Evolutionary conservation across 92 coral and sea anemone species (phyloP).

Genomic region (Pocillopora grandis): DNA sequence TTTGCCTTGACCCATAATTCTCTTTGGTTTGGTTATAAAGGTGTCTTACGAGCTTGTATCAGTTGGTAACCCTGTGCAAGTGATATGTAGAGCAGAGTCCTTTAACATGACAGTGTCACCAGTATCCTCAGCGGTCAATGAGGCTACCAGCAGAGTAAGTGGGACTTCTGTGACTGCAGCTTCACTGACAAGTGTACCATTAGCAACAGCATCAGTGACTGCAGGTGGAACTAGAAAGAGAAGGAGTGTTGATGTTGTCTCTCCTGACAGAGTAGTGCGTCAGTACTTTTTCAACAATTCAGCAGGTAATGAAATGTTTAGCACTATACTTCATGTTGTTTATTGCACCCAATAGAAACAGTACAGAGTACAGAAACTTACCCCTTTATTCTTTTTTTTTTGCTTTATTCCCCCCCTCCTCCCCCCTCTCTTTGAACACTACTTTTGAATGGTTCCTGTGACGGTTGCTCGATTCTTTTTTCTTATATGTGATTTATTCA

Average conservation of each 20-base stretch:
- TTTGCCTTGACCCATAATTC: too few relatives aligned
- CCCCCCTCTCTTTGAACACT: too few relatives aligned
- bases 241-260: slow-evolving; percentile 2
- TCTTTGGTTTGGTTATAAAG: slow-evolving; percentile 5
- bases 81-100: slow-evolving; percentile 67
- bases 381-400: too few relatives aligned
- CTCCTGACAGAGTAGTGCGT: slow-evolving; percentile 14
- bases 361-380: too few relatives aligned
- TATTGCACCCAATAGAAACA: neutral
- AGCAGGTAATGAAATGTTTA: slow-evolving; percentile 34
- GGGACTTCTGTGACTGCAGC: slow-evolving; percentile 18
- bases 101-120: slow-evolving; percentile 26
- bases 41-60: slow-evolving; percentile 52
- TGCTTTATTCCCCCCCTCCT: too few relatives aligned
- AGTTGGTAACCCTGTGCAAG: slow-evolving; percentile 49
- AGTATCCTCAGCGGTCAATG: slow-evolving; percentile 19
- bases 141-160: neutral
- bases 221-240: slow-evolving; percentile 29
- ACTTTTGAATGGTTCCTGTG: too few relatives aligned
- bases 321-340: neutral
- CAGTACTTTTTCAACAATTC: slow-evolving; percentile 62
- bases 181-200: slow-evolving; percentile 20
- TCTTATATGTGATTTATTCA: too few relatives aligned
- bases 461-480: neutral
- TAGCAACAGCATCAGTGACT: slow-evolving; percentile 19